A percentile compares a stretch with the other conserved stretches of the same genome.
Evolutionary conservation across 2,113 vertebrate species (phyloP).

Genomic region (Rhabdornis inornatus): DNA sequence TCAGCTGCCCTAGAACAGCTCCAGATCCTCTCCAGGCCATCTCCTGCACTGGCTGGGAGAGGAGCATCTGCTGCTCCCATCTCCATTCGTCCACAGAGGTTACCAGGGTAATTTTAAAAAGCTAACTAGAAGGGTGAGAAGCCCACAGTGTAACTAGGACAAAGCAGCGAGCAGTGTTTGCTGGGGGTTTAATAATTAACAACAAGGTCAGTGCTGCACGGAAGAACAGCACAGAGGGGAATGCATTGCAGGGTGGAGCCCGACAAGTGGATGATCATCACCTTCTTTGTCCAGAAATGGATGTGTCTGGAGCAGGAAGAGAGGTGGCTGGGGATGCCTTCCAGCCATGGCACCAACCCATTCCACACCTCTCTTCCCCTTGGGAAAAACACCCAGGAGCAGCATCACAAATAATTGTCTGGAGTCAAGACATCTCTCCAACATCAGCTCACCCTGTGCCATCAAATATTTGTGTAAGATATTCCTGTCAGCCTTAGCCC

Average conservation of each 20-base stretch:
- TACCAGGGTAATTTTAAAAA: constrained; percentile 6
- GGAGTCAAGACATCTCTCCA: neutral
- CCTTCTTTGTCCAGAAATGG: neutral
- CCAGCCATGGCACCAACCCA: neutral
- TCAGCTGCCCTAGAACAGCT: neutral
- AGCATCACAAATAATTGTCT: neutral
- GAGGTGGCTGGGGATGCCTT: neutral
- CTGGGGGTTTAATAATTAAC: constrained; percentile 64
- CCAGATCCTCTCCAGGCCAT: neutral
- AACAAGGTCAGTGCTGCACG: constrained; percentile 5
- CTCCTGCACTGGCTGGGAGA: neutral
- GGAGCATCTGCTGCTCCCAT: neutral
- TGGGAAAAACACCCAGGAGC: neutral
- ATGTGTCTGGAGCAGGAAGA: rapidly evolving
- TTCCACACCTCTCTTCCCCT: neutral
- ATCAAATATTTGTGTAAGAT: neutral
- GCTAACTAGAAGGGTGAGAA: neutral
- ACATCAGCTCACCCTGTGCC: neutral
- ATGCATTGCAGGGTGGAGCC: neutral
- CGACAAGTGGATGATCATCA: rapidly evolving
- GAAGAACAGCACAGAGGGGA: neutral
- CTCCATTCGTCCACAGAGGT: neutral
- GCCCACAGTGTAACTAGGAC: constrained; percentile 22
- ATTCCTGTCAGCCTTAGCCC: neutral
- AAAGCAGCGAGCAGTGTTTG: constrained; percentile 11